These are phyloP conservation scores for Hycleus cichorii DNA, from an alignment of 1,140 invertebrate species.

Conservation along the genomic window DNA sequence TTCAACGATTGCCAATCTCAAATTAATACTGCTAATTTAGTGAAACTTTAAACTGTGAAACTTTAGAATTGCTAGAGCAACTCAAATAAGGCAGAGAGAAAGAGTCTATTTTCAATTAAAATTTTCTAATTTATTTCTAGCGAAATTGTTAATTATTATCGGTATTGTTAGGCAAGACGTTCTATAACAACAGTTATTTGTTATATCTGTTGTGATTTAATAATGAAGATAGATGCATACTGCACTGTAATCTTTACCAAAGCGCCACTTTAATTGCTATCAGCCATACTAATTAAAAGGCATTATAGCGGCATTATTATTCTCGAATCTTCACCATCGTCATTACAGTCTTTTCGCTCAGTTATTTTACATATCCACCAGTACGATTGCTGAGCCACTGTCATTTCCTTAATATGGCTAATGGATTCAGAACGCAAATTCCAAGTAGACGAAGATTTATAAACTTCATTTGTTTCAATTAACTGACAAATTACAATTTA, in stretches of 20 bases:
- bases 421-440: constrained; percentile 9
- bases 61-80: too few species aligned
- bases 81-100: too few species aligned
- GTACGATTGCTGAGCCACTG: neutral
- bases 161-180: too few species aligned
- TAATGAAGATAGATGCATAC: constrained; percentile 26
- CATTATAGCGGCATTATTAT: constrained; percentile 23
- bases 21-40: too few species aligned
- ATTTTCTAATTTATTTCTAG: too few species aligned
- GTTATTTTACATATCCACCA: constrained; percentile 17
- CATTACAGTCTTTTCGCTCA: neutral
- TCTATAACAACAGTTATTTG: too few species aligned
- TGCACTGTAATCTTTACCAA: constrained; percentile 17
- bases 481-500: constrained; percentile 7
- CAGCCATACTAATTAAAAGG: constrained; percentile 24
- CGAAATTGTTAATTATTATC: too few species aligned
- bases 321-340: constrained; percentile 2
- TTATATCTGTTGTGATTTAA: constrained; percentile 7
- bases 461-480: constrained; percentile 13
- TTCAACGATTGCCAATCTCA: too few species aligned
- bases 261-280: constrained; percentile 25
- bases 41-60: too few species aligned
- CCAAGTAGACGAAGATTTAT: constrained; percentile 8
- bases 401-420: constrained; percentile 16
- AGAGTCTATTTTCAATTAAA: too few species aligned